Conservation (phyloP, 2,888 invertebrate genomes). For the Troglohyphantes excavatus region DNA sequence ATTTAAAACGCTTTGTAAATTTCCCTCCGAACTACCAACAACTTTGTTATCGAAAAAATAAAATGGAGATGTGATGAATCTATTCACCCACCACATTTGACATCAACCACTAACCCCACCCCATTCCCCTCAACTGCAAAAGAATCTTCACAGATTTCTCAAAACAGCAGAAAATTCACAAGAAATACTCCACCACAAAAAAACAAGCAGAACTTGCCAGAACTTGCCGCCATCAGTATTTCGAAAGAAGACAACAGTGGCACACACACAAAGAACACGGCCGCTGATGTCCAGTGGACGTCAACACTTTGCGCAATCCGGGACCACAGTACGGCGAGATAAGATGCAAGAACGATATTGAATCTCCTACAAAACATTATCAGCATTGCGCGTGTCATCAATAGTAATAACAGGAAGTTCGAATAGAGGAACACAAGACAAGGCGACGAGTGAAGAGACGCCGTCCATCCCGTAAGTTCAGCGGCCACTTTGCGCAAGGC, state of each 20-base stretch:
- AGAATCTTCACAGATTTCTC: no score
- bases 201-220: no score
- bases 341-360: slow-evolving; percentile 40
- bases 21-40: no score
- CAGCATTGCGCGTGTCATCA: slow-evolving; percentile 74
- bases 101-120: no score
- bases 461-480: slow-evolving; percentile 44
- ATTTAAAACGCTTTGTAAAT: no score
- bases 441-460: slow-evolving; percentile 10
- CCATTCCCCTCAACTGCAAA: no score
- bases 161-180: no score
- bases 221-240: neutral
- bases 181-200: no score
- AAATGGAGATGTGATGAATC: no score
- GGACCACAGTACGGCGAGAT: slow-evolving; percentile 6
- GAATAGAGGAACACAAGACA: slow-evolving; percentile 35
- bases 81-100: no score
- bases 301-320: slow-evolving; percentile 30
- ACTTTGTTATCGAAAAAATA: no score
- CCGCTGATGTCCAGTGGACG: neutral
- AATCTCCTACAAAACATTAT: slow-evolving; percentile 41
- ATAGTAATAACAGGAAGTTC: slow-evolving; percentile 76
- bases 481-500: slow-evolving; percentile 71
- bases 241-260: neutral
- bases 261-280: neutral